phyloP scores from a whole-genome alignment of 2,888 invertebrate species.

The Pemphredon lugubris region DNA sequence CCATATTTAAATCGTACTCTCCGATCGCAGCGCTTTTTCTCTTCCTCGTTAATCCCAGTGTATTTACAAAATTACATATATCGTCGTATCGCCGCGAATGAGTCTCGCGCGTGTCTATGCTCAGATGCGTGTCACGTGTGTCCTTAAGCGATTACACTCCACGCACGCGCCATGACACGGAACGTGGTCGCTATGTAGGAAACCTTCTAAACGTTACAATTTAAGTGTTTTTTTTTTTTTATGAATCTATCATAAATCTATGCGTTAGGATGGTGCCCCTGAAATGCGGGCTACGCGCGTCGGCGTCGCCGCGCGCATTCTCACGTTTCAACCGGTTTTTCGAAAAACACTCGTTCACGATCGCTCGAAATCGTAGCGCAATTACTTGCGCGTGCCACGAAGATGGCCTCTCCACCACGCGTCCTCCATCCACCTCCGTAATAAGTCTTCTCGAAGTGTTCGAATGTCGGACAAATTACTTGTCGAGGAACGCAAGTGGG shows the following conservation, averaged over 20 bases:
- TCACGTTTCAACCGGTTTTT: too few species aligned
- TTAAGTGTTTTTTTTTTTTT: constrained; percentile 44
- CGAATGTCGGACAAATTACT: too few species aligned
- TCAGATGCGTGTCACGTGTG: constrained; percentile 20
- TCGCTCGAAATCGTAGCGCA: too few species aligned
- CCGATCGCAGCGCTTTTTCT: constrained; percentile 31
- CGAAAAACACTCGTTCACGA: background rate
- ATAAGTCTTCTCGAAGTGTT: too few species aligned
- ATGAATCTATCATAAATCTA: constrained; percentile 57
- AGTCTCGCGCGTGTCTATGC: constrained; percentile 24
- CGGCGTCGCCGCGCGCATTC: too few species aligned
- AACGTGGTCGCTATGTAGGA: constrained; percentile 55
- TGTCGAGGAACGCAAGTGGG: too few species aligned
- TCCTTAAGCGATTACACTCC: constrained; percentile 55
- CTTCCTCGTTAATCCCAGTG: constrained; percentile 43
- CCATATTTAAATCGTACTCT: constrained; percentile 9
- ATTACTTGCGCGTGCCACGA: too few species aligned
- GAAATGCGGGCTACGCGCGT: constrained; percentile 10
- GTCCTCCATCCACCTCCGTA: too few species aligned
- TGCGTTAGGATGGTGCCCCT: constrained; percentile 52
- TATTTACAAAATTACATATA: constrained; percentile 65
- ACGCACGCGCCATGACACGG: constrained; percentile 7
- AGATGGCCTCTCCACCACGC: too few species aligned
- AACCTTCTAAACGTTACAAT: constrained; percentile 61
- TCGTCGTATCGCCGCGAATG: constrained; percentile 57